Base-by-base conservation (phyloP, 2,888 invertebrate genomes). In the Nomada ruficornis region DNA sequence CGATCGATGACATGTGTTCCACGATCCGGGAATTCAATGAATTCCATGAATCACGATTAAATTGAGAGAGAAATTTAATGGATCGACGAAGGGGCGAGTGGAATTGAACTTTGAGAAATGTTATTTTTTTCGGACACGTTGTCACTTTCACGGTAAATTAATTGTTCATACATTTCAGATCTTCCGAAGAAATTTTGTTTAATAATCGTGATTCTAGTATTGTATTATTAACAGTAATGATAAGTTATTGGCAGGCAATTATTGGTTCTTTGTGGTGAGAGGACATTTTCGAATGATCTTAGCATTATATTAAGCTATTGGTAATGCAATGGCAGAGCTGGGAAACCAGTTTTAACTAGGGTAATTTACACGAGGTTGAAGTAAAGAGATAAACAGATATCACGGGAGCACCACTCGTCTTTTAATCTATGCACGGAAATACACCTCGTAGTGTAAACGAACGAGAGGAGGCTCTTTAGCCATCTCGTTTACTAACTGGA, bases 341-440 rank as follows among this genome's bases (percentile, higher is more conserved):
- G 36, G 7, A 36, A 36, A 36, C 7, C 36, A 36, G 36, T 7
- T 54, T 20, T 2, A 64, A 64, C 15, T 11, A 29, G 29, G 20
- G 20, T 36, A n/a, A 36, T 52, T 65, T 18, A 44, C 42, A 36
- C 42, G 50, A n/a, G 52, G 26, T 11, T 50, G 15, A 59, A 11
- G 23, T 18, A 60, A 65, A 59, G 60, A 23, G 64, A 59, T 47
- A 73, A 62, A 63, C 64, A 59, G 60, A 47, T 62, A 55, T 60
- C 44, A 50, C 50, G 68, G 57, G 29, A 59, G 63, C 55, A 54
- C 63, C 59, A 55, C 70, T 83, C 54, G 76, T 74, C 70, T 70
- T 57, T 64, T 76, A 62, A 77, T 57, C 72, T 69, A 60, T 26
- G 70, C 86, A 89, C 89, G 76, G 82, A 90, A 90, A 90, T 85